A percentile compares a stretch with the other conserved stretches of the same genome.
Conservation (phyloP, 2,113 vertebrate genomes). For the Toxotes chatareus region DNA sequence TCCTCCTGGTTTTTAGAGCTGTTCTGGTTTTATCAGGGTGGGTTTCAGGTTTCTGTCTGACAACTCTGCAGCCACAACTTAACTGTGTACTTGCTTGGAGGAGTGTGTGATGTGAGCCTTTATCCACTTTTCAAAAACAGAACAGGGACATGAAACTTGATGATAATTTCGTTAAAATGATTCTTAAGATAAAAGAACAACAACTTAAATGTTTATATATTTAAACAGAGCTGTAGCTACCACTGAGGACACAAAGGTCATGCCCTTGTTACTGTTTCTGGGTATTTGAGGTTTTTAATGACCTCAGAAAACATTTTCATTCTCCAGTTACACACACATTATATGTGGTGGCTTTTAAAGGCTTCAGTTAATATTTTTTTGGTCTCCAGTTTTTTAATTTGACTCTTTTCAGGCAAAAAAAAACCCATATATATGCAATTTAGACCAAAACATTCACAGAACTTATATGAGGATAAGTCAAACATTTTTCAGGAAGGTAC, state of each 20-base stretch:
- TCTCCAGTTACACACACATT: background rate
- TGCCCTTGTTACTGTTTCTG: background rate
- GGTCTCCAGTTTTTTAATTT: too few species aligned
- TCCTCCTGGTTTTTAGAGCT: slow-evolving; percentile 42
- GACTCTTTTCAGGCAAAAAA: background rate
- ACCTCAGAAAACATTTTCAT: background rate
- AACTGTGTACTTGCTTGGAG: background rate
- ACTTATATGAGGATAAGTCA: background rate
- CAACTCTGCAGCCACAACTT: background rate
- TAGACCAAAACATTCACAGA: background rate
- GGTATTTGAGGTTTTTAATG: background rate
- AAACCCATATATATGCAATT: too few species aligned
- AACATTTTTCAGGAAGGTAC: background rate
- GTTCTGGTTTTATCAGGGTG: slow-evolving; percentile 35
- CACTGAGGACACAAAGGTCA: background rate
- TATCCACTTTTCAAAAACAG: background rate
- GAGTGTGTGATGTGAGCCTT: background rate
- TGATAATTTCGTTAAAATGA: background rate
- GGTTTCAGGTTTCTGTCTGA: slow-evolving; percentile 32
- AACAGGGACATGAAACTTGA: background rate
- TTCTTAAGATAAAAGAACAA: background rate
- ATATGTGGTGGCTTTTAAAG: background rate
- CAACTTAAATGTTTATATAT: background rate
- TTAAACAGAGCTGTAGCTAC: background rate
- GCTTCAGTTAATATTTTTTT: background rate